A percentile compares a stretch with the other conserved stretches of the same genome.
Conservation (phyloP, 2,113 vertebrate species). For the Burhinus oedicnemus region DNA sequence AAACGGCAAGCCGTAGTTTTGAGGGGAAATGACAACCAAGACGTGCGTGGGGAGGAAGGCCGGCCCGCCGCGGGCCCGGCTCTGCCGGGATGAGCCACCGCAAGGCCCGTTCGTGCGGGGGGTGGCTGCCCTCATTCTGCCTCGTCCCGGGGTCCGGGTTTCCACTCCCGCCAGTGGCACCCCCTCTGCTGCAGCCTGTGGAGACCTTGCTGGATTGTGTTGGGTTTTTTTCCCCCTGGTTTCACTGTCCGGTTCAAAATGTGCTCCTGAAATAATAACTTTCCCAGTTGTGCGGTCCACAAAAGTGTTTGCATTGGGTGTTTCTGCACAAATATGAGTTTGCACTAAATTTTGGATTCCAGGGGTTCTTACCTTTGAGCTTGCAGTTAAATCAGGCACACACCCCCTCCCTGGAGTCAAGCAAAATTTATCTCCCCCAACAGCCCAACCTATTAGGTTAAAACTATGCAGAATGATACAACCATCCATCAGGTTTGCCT, state of each 20-base stretch:
- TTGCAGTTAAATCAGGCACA: not conserved
- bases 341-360: not conserved
- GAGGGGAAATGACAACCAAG: not conserved
- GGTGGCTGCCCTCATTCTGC: not conserved
- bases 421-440: not conserved
- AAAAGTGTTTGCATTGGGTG: not conserved
- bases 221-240: not conserved
- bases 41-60: accelerated
- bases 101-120: accelerated
- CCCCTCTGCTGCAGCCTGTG: not conserved
- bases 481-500: not conserved
- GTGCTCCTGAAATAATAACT: not conserved
- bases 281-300: not conserved
- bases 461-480: not conserved
- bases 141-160: accelerated
- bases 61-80: accelerated
- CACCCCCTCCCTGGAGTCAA: not conserved
- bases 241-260: not conserved
- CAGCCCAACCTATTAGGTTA: not conserved
- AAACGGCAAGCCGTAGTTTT: not conserved
- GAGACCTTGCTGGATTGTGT: accelerated
- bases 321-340: not conserved
- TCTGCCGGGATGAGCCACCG: too few relatives aligned
- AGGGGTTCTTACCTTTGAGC: not conserved
- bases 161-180: accelerated